Evolutionary conservation across 1,140 invertebrate genomes (phyloP).

Genomic region (Elymnias hypermnestra): DNA sequence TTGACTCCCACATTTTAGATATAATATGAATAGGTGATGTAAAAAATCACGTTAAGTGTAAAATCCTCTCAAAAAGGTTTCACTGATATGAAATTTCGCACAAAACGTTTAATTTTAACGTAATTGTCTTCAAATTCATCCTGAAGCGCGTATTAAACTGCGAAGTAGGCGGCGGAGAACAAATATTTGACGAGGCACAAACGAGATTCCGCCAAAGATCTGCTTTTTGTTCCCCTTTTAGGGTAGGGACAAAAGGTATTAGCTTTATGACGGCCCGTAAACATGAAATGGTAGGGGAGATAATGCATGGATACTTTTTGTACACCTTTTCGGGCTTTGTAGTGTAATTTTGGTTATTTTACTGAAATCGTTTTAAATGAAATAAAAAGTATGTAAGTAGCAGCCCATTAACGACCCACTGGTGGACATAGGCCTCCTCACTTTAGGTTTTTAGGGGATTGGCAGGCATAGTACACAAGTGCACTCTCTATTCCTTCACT

Average conservation of each 20-base stretch:
- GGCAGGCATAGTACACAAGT: too few species aligned
- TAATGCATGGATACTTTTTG: constrained; percentile 23
- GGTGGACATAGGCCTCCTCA: too few species aligned
- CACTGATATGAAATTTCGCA: neutral
- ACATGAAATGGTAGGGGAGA: constrained; percentile 36
- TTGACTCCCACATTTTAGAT: too few species aligned
- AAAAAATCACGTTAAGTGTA: too few species aligned
- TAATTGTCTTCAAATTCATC: neutral
- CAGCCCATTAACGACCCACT: too few species aligned
- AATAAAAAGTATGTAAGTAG: too few species aligned
- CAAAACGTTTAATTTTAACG: neutral
- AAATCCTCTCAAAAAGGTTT: too few species aligned
- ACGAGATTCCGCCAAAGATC: constrained; percentile 8
- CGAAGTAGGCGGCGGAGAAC: neutral
- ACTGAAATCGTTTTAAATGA: too few species aligned
- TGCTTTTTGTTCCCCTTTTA: constrained; percentile 5
- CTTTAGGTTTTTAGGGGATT: too few species aligned
- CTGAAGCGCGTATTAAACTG: constrained; percentile 9
- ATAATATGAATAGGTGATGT: too few species aligned
- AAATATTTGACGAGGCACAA: constrained; percentile 12
- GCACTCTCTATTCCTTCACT: too few species aligned
- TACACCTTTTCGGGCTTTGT: neutral
- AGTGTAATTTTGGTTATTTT: too few species aligned
- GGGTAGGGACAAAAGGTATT: constrained; percentile 36
- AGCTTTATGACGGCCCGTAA: constrained; percentile 42